Conservation (phyloP, 2,797 vertebrate genomes). For the Eutrigla gurnardus region DNA sequence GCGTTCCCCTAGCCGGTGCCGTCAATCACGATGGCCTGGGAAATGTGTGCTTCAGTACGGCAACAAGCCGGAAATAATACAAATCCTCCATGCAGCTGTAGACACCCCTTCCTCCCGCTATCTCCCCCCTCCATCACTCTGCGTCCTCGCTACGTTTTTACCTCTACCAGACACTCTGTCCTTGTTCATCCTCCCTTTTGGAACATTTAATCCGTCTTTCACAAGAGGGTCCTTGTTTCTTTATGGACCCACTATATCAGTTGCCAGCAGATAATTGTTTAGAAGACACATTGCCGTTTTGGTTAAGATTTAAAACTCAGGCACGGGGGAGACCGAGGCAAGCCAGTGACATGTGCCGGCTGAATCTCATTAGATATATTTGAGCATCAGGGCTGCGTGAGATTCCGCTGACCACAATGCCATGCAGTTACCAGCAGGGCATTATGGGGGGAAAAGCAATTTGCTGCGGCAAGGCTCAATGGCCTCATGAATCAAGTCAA, state of each 20-base stretch:
- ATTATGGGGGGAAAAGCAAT: conserved; percentile 79
- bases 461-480: conserved; percentile 74
- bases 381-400: conserved; percentile 54
- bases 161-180: conserved; percentile 13
- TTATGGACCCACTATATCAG: conserved; percentile 40
- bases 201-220: conserved; percentile 58
- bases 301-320: conserved; percentile 54
- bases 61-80: conserved; percentile 72
- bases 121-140: conserved; percentile 9
- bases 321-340: background rate
- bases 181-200: conserved; percentile 29
- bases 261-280: conserved; percentile 61
- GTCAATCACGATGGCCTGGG: conserved; percentile 76
- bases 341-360: conserved; percentile 28
- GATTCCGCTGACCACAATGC: conserved; percentile 68
- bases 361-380: conserved; percentile 64
- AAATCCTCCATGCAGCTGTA: conserved; percentile 39
- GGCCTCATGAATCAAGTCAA: conserved; percentile 77
- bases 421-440: conserved; percentile 62
- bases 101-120: background rate
- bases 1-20: conserved; percentile 59
- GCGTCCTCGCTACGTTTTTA: conserved; percentile 20
- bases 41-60: conserved; percentile 61
- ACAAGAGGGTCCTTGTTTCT: conserved; percentile 52
- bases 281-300: conserved; percentile 47